phyloP scores from a whole-genome alignment of 2,113 vertebrate genomes.

The Varanus komodoensis region DNA sequence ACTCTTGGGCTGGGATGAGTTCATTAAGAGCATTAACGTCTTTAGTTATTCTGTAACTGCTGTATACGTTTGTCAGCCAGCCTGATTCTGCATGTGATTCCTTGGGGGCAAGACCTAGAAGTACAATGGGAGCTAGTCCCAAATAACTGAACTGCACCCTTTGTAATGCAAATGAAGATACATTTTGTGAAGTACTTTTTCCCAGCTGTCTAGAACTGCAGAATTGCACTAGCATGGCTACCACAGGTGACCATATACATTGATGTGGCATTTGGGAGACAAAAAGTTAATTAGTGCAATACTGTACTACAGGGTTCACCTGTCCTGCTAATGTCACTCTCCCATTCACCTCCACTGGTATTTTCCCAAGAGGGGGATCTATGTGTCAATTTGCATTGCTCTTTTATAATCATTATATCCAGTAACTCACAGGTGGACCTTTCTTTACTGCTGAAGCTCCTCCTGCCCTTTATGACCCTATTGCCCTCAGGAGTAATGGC shows the following conservation, averaged over 20 bases:
- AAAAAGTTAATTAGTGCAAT: not conserved
- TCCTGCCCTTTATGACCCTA: not conserved
- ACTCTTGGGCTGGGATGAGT: not conserved
- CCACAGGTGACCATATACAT: not conserved
- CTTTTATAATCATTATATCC: not conserved
- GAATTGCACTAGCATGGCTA: not conserved
- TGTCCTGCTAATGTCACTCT: not conserved
- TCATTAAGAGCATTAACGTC: constrained; percentile 3
- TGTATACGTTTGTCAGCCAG: not conserved
- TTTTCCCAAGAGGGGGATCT: not conserved
- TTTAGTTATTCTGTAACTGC: constrained; percentile 23
- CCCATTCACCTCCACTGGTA: not conserved
- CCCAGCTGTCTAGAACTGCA: too few species aligned
- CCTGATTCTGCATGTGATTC: not conserved
- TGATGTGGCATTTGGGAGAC: not conserved
- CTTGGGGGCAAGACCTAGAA: not conserved
- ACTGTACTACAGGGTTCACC: too few species aligned
- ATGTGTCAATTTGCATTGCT: not conserved
- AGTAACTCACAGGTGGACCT: not conserved
- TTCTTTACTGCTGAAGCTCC: not conserved
- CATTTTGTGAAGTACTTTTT: too few species aligned
- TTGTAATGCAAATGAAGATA: too few species aligned
- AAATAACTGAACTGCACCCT: too few species aligned
- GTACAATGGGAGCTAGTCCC: not conserved
- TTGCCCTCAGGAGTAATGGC: not conserved